A percentile compares a stretch with the other conserved stretches of the same genome.
Conservation (phyloP, 2,113 vertebrate species). For the Hypomesus transpacificus region DNA sequence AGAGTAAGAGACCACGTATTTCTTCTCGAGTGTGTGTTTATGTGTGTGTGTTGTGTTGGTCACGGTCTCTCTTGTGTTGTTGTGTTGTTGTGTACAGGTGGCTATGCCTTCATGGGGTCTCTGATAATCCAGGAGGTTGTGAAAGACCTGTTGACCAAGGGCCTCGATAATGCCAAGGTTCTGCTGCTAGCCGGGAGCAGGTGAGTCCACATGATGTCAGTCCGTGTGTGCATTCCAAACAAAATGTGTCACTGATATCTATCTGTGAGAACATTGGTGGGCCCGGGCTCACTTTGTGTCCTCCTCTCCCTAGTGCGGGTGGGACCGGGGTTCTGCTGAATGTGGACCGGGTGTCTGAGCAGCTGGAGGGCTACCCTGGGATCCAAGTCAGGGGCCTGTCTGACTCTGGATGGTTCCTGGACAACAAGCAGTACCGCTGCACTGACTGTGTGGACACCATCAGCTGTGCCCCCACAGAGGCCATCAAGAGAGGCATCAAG, state of each 20-base stretch:
- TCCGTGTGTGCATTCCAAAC: neutral
- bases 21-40: neutral
- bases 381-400: constrained; percentile 93
- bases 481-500: constrained; percentile 94
- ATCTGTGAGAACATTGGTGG: constrained; percentile 3
- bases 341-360: constrained; percentile 88
- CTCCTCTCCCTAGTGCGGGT: constrained; percentile 77
- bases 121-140: constrained; percentile 95
- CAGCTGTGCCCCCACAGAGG: constrained; percentile 88
- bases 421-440: constrained; percentile 92
- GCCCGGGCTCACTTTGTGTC: neutral
- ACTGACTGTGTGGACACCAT: constrained; percentile 87
- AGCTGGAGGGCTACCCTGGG: constrained; percentile 81
- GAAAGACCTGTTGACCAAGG: constrained; percentile 85
- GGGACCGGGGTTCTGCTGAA: constrained; percentile 95
- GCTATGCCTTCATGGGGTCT: constrained; percentile 95
- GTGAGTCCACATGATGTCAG: constrained; percentile 59
- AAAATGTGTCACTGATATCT: constrained; percentile 2
- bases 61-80: constrained; percentile 21
- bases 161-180: constrained; percentile 87
- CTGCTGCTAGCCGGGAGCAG: constrained; percentile 95
- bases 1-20: constrained; percentile 75
- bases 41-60: neutral
- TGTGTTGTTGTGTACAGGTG: constrained; percentile 66
- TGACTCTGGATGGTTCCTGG: constrained; percentile 97